Percentiles rank a stretch among this genome's conserved stretches.
These are phyloP conservation scores for Corythornis vintsioides DNA, from an alignment of 2,113 vertebrate species.

Conservation along the genomic window DNA sequence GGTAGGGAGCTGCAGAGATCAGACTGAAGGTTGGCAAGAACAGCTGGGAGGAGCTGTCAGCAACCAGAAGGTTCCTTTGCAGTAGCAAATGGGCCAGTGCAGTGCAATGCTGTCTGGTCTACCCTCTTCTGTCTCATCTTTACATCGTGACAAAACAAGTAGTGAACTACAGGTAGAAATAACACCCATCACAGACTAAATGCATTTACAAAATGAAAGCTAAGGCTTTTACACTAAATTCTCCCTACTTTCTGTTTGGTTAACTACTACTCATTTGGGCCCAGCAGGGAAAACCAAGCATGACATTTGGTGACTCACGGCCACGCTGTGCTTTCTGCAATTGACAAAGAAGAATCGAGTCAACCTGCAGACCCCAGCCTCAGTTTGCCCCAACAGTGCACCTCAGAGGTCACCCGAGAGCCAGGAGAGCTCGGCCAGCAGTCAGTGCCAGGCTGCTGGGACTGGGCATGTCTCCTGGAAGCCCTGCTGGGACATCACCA, in stretches of 20 bases:
- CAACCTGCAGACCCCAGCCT: constrained; percentile 3
- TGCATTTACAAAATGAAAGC: not conserved
- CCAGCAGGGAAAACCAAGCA: not conserved
- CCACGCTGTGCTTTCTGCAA: not conserved
- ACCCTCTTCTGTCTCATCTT: not conserved
- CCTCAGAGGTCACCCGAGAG: constrained; percentile 36
- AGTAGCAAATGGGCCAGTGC: not conserved
- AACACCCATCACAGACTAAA: not conserved
- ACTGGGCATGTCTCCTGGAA: not conserved
- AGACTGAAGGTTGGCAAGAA: not conserved
- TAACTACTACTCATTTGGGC: not conserved
- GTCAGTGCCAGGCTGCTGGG: not conserved
- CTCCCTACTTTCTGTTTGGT: not conserved
- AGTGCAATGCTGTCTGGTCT: not conserved
- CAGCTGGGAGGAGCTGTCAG: not conserved
- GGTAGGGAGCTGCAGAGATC: not conserved
- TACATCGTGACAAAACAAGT: not conserved
- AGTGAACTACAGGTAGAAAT: not conserved
- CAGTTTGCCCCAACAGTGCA: constrained; percentile 6
- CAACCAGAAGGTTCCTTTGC: not conserved
- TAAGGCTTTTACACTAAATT: not conserved
- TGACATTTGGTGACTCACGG: constrained; percentile 30
- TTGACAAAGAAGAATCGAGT: constrained; percentile 37
- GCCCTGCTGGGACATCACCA: fast-evolving
- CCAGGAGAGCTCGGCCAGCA: not conserved